Base-by-base conservation (phyloP, 2,888 invertebrate species). In the Dilophus febrilis region DNA sequence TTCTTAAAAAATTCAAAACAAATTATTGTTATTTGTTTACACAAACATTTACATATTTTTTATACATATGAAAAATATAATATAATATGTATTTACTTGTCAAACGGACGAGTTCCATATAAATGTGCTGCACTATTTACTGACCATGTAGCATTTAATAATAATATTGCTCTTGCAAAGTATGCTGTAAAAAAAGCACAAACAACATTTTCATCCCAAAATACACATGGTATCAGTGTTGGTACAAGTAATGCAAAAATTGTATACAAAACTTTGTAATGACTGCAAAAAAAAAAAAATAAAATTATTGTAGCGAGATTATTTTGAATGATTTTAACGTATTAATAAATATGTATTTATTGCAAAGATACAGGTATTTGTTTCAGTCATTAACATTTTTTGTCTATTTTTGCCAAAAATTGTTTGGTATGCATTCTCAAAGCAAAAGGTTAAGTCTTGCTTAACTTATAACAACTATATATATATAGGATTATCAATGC, bases 71-170 rank as follows among this genome's bases (percentile, higher is more conserved):
- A 28, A 28, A 10, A 31, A 31, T 37, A 44, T n/a, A n/a, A n/a
- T n/a, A n/a, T n/a, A n/a, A 22, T 22, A 22, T 6, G 4, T 22
- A 8, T 64, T 61, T 55, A 70, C 69, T 64, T 63, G 55, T 80
- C 77, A 53, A 74, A 81, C 1, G 80, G 80, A 53, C 68, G 68
- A 44, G 64, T 70, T 35, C 81, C 82, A 58, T 70, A 77, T 49
- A 74, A 59, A 57, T 80, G 82, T 3, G 79, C 79, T 1, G 70
- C 68, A 46, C 77, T 77, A 59, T 83, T 83, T 7, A 82, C 77
- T n/a, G 68, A 58, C 79, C 80, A 83, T 0, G 81, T 82, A 19
- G 68, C 61, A 53, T 83, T 74, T 28, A 82, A 64, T 4, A 66
- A 61, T 10, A 70, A 44, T 13, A 70, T 60, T 50, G 75, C 74